Percentiles rank a stretch among this genome's conserved stretches.
phyloP scores from a whole-genome alignment of 1,140 invertebrate genomes.

The Vollenhovia emeryi region DNA sequence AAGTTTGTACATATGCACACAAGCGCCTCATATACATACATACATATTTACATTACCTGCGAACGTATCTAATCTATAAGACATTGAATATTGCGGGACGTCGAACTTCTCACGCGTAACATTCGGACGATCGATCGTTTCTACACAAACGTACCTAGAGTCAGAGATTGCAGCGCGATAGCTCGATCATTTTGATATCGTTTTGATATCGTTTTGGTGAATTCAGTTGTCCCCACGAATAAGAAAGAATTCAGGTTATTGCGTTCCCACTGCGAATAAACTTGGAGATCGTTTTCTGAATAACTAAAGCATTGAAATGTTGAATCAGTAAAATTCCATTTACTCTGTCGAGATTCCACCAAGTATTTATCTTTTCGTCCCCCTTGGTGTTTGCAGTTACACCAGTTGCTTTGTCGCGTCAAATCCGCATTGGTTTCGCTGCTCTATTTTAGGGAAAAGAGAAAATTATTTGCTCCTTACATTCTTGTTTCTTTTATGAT shows the following conservation, averaged over 20 bases:
- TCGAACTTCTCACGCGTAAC: background rate
- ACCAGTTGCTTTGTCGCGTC: slow-evolving; percentile 15
- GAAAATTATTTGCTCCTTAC: background rate
- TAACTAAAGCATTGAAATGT: background rate
- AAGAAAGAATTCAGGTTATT: background rate
- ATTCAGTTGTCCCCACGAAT: background rate
- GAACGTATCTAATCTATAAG: background rate
- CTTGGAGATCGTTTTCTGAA: background rate
- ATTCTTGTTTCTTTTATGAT: background rate
- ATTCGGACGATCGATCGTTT: slow-evolving; percentile 38
- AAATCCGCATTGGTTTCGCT: background rate
- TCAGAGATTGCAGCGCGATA: background rate
- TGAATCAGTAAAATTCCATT: background rate
- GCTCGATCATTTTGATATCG: background rate
- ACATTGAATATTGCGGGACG: slow-evolving; percentile 30
- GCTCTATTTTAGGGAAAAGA: background rate
- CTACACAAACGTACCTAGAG: background rate
- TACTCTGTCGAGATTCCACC: background rate
- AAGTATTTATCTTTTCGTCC: slow-evolving; percentile 17
- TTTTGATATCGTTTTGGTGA: background rate
- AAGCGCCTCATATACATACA: slow-evolving; percentile 34
- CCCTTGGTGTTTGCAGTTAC: background rate
- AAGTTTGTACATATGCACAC: slow-evolving; percentile 46
- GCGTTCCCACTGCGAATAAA: background rate
- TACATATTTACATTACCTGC: slow-evolving; percentile 43